Conservation (phyloP, 2,888 invertebrate genomes). For the Caenorhabditis macrosperma region DNA sequence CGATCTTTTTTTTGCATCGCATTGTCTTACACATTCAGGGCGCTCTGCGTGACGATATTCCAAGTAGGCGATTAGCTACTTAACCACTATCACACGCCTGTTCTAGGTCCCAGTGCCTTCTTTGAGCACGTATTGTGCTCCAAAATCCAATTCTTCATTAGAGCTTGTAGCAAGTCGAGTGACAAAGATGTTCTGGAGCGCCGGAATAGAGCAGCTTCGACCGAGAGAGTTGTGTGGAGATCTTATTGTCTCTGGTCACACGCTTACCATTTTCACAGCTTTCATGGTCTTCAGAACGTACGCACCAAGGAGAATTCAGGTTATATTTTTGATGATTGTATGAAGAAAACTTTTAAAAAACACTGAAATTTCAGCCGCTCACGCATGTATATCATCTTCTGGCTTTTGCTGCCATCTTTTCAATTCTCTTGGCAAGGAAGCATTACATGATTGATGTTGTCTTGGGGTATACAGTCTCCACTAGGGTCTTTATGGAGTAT, state of each 20-base stretch:
- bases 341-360: not conserved
- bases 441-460: conserved; percentile 78
- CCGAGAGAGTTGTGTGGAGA: conserved; percentile 77
- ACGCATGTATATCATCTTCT: conserved; percentile 71
- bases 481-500: conserved; percentile 77
- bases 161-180: conserved; percentile 68
- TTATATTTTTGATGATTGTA: conserved; percentile 4
- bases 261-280: conserved; percentile 75
- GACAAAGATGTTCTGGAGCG: conserved; percentile 76
- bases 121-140: conserved; percentile 77
- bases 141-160: conserved; percentile 65
- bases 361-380: conserved; percentile 40
- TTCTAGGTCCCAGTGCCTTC: conserved; percentile 79
- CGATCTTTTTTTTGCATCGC: conserved; percentile 74
- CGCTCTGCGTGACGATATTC: conserved; percentile 75
- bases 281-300: conserved; percentile 73
- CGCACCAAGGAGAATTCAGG: conserved; percentile 72
- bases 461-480: conserved; percentile 74
- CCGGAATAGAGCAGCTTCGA: conserved; percentile 74
- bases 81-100: not conserved
- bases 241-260: conserved; percentile 79
- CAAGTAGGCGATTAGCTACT: conserved; percentile 68
- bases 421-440: conserved; percentile 76
- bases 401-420: conserved; percentile 70
- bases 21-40: conserved; percentile 73